A percentile compares a stretch with the other conserved stretches of the same genome.
phyloP scores from a whole-genome alignment of 1,140 invertebrate species.

The Drosophila kikkawai region DNA sequence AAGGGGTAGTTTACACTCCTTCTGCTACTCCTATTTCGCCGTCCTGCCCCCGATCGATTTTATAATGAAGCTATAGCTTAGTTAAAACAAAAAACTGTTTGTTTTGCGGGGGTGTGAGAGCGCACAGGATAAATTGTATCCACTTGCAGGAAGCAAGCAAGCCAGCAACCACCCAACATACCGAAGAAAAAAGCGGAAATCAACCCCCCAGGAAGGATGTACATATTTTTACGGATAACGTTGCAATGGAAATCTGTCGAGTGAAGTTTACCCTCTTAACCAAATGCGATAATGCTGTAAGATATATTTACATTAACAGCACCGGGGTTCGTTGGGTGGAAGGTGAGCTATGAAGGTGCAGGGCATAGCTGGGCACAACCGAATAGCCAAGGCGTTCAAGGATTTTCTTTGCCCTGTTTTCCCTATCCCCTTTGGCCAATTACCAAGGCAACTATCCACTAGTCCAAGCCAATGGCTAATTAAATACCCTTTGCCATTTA shows the following conservation, averaged over 20 bases:
- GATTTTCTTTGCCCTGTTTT: too few relatives aligned
- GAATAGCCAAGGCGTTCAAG: not conserved
- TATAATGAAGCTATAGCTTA: constrained; percentile 70
- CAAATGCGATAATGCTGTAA: constrained; percentile 46
- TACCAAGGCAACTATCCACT: not conserved
- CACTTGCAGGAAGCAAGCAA: constrained; percentile 50
- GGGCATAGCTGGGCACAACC: not conserved
- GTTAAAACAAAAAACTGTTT: constrained; percentile 60
- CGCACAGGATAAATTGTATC: constrained; percentile 38
- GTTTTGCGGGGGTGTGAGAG: constrained; percentile 17
- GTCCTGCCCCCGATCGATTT: constrained; percentile 57
- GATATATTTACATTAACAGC: constrained; percentile 43
- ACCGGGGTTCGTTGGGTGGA: constrained; percentile 8
- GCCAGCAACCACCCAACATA: not conserved
- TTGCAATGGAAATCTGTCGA: constrained; percentile 56
- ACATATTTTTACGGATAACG: constrained; percentile 51
- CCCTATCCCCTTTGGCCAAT: not conserved
- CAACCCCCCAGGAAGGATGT: constrained; percentile 52
- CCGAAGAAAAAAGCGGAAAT: constrained; percentile 40
- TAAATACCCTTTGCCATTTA: constrained; percentile 5
- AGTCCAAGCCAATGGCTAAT: not conserved
- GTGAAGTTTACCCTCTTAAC: constrained; percentile 59
- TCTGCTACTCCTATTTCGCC: not conserved
- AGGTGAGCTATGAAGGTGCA: constrained; percentile 17
- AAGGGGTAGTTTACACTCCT: constrained; percentile 48